A percentile compares a stretch with the other conserved stretches of the same genome.
Conservation (phyloP, 2,888 invertebrate species). For the Oscheius sp. region DNA sequence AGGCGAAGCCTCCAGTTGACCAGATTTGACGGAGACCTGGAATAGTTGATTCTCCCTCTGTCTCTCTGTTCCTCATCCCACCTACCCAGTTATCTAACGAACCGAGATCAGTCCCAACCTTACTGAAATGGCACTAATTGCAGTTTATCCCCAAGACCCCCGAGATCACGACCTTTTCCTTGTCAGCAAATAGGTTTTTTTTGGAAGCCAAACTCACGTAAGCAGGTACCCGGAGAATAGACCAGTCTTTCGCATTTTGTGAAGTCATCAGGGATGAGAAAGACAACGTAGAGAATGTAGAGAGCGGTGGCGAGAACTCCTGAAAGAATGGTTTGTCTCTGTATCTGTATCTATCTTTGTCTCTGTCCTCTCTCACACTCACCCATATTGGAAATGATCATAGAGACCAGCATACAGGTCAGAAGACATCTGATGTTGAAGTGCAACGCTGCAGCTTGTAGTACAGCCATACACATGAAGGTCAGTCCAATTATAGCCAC, state of each 20-base stretch:
- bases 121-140: background rate
- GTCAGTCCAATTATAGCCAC: constrained; percentile 2
- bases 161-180: background rate
- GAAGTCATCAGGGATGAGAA: background rate
- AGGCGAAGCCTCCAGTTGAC: constrained; percentile 18
- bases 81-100: too few relatives aligned
- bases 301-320: constrained; percentile 20
- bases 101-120: background rate
- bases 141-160: background rate
- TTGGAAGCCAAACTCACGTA: background rate
- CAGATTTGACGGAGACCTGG: constrained; percentile 24
- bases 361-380: background rate
- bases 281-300: constrained; percentile 5
- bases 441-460: constrained; percentile 24
- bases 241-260: constrained; percentile 19
- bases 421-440: constrained; percentile 25
- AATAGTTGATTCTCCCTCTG: background rate
- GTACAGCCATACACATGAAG: constrained; percentile 14
- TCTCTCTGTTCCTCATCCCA: background rate
- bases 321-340: background rate
- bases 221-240: constrained; percentile 17
- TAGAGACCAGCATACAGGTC: constrained; percentile 28
- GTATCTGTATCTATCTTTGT: background rate
- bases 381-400: constrained; percentile 30
- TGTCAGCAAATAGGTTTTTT: background rate